Base-by-base conservation (phyloP, 2,113 vertebrate species). In the Cromileptes altivelis region DNA sequence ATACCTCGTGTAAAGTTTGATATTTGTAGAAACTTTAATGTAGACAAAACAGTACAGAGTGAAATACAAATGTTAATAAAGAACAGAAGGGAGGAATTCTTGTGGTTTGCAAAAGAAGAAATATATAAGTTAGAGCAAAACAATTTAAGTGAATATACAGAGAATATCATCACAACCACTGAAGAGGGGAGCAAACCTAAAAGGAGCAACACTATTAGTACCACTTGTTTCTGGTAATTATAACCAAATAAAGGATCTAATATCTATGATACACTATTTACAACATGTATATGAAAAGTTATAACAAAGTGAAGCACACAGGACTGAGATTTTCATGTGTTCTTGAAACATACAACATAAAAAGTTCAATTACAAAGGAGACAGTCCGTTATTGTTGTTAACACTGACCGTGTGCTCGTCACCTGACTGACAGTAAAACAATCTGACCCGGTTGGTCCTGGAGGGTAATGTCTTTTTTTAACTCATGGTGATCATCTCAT, bases 401-500 rank as follows among this genome's bases (percentile, higher is more conserved):
- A 65, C 81, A 70, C 30, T 30, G 30, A 30, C 30, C 30, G 30
- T 30, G 30, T 30, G 15, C 10, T 57, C 23, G 14, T 25, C 25
- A 15, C 52, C 57, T 80, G 80, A 81, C 27, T 70, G 67, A 78
- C 78, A 40, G 67, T 56, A 56, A 79, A 60, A 76, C 47, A 61
- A 65, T 58, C 21, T 10, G 40, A 10, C 62, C 42, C 74, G n/a
- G n/a, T 76, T 33, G 27, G 63, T 68, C 57, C 30, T 42, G 76
- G 1, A 52, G 65, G 19, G 70, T n/a, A 27, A 63, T 23, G 70
- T 83, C 30, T 80, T 47, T 64, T 21, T 73, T 75, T 87, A 97
- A 89, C 93, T 95, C 86, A 96, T 92, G 60, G 93, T 92, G 72
- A 95, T 96, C 86, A 99, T 96, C 91, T 98, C 97, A 0, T 97